Base-by-base conservation (phyloP, 2,113 vertebrate species). In the Saiga tatarica region DNA sequence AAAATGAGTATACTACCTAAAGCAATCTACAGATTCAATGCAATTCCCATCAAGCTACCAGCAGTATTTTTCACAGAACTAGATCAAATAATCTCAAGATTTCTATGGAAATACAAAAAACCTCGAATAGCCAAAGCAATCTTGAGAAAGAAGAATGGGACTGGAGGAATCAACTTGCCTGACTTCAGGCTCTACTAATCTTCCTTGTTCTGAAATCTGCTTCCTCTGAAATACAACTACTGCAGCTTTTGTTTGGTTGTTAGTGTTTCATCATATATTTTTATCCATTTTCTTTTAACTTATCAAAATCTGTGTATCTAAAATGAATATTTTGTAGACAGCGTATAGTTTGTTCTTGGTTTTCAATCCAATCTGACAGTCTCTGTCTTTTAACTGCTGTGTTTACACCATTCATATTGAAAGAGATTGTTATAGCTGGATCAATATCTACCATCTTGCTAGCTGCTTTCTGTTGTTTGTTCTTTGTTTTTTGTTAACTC, bases 201-300 rank as follows among this genome's bases (percentile, higher is more conserved):
- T 94, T 96, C 42, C 50, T 78, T 93, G 78, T 84, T 89, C 36
- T 90, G 79, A 96, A 85, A 85, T 85, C 36, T 89, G 53, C 78
- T 78, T 85, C 64, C 15, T 83, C 60, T 96, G 55, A 96, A 78
- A 93, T 57, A 85, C 17, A 89, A 55, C 79, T 84, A 64, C 14
- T 85, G 86, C 26, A 93, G 14, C 53, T 93, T 89, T 78, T 36
- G 16, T 85, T 96, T 67, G 36, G 14, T 78, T 93, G 28, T 55
- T 82, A 85, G 17, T 47, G 17, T 85, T 84, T 96, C 87, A 88
- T 74, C 19, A 45, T 85, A 57, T 55, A 76, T 25, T 17, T 91
- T 83, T 84, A 84, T 45, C 16, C 16, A 33, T 45, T 89, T 96
- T 74, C 74, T 93, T 85, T 89, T 79, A 89, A 78, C 39, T 47